These are phyloP conservation scores for Hedychridium roseum DNA, from an alignment of 2,888 invertebrate species.

Conservation along the genomic window DNA sequence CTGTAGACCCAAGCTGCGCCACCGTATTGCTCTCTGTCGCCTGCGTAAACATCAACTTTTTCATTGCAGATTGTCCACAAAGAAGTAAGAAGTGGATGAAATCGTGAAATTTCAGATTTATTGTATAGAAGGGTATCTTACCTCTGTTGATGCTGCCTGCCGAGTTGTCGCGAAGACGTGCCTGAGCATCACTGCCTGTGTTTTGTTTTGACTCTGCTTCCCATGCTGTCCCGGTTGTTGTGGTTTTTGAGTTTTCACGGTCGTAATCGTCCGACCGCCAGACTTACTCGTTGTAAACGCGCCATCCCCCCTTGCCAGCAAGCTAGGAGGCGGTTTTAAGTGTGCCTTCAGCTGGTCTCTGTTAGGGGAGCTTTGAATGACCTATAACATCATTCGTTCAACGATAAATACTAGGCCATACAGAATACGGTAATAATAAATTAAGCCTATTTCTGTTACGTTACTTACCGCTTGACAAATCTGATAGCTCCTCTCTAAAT, in stretches of 20 bases:
- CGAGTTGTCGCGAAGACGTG: constrained; percentile 56
- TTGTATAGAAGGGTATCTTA: no score
- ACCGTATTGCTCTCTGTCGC: constrained; percentile 51
- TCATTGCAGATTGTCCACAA: no score
- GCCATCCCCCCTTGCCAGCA: constrained; percentile 67
- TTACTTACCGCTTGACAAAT: constrained; percentile 82
- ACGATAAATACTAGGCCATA: constrained; percentile 8
- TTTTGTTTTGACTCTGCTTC: constrained; percentile 53
- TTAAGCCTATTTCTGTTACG: neutral
- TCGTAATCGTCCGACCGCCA: constrained; percentile 55
- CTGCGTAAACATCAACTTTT: no score
- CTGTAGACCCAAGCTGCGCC: constrained; percentile 52
- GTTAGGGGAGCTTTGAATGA: constrained; percentile 93
- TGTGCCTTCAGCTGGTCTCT: constrained; percentile 86
- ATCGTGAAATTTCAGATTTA: no score
- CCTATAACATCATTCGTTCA: constrained; percentile 56
- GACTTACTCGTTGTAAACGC: constrained; percentile 54
- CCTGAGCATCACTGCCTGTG: constrained; percentile 57
- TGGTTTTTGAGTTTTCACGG: constrained; percentile 54
- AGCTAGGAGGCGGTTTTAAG: constrained; percentile 84
- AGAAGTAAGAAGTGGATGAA: no score
- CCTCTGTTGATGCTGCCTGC: constrained; percentile 55
- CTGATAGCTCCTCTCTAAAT: constrained; percentile 93
- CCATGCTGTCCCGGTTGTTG: constrained; percentile 50
- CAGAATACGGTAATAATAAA: constrained; percentile 8